Conservation (phyloP, 2,888 invertebrate genomes). For the Orthosia gothica region DNA sequence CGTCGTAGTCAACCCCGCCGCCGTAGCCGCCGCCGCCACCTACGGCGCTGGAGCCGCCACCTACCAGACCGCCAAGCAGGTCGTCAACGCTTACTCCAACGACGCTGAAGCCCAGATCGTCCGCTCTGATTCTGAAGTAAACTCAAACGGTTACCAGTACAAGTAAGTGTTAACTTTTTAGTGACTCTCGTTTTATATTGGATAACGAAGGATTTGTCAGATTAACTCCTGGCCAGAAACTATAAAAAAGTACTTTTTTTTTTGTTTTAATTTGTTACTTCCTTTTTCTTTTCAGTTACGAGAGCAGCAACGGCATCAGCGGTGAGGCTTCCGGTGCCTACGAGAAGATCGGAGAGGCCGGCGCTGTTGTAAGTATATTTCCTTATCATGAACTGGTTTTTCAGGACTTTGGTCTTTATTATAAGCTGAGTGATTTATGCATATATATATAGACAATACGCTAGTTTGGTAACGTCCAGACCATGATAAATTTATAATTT, state of each 20-base stretch:
- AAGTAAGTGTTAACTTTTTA: conserved; percentile 66
- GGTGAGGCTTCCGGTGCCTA: conserved; percentile 88
- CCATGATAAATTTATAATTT: background rate
- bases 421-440: conserved; percentile 1
- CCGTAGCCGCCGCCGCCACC: conserved; percentile 25
- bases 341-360: conserved; percentile 82
- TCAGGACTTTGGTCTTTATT: background rate
- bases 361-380: conserved; percentile 74
- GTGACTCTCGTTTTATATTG: background rate
- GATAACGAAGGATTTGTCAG: background rate
- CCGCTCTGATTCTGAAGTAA: conserved; percentile 69
- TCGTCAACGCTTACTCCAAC: conserved; percentile 44
- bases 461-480: background rate
- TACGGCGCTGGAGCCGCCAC: background rate
- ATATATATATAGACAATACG: background rate
- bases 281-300: conserved; percentile 82
- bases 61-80: conserved; percentile 35
- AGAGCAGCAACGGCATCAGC: conserved; percentile 91
- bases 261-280: background rate
- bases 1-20: conserved; percentile 16
- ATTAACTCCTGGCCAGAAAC: background rate
- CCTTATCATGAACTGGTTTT: background rate
- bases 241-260: background rate
- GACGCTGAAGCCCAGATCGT: conserved; percentile 69
- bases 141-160: conserved; percentile 71